Base-by-base conservation (phyloP, 2,888 invertebrate genomes). In the Euplexia lucipara region DNA sequence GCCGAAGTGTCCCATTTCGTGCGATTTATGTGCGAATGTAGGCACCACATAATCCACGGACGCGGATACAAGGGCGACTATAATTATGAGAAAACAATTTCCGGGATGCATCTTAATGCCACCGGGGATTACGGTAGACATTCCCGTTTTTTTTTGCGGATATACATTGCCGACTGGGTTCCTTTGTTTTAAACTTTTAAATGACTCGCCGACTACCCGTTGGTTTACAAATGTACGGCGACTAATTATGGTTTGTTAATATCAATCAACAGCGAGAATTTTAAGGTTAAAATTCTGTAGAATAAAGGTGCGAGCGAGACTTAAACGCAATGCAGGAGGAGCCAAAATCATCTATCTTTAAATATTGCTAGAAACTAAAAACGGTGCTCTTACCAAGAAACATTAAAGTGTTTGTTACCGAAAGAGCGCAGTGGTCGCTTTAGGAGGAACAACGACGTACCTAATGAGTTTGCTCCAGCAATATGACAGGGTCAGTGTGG, bases 51-150 rank as follows among this genome's bases (percentile, higher is more conserved):
- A 94, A 94, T 92, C 94, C 93, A 80, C 84, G 87, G 83, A 83
- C 86, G 86, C 88, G 86, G 85, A 86, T 88, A 80, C 86, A 80
- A 79, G 88, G 86, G 86, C 86, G 87, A 87, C 86, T 88, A 91
- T 94, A 95, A 95, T 95, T 94, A 95, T 95, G 95, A 95, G 95
- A 93, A 95, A 95, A 95, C 95, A 95, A 95, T 95, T 95, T 94
- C 90, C 90, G 87, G 89, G 89, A 88, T 92, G 91, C 93, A 91
- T 94, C 92, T 93, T 92, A 94, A 93, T 91, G 90, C 90, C 83
- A 78, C 69, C 75, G 66, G 79, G 91, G 92, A 93, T 95, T 94
- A 88, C 87, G 88, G 86, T 88, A 79, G 83, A 83, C 86, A 80
- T 83, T 83, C 68, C 72, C 67, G n/a, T n/a, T n/a, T n/a, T 83